Conservation (phyloP, 2,797 vertebrate genomes). For the Galagoides demidoff region DNA sequence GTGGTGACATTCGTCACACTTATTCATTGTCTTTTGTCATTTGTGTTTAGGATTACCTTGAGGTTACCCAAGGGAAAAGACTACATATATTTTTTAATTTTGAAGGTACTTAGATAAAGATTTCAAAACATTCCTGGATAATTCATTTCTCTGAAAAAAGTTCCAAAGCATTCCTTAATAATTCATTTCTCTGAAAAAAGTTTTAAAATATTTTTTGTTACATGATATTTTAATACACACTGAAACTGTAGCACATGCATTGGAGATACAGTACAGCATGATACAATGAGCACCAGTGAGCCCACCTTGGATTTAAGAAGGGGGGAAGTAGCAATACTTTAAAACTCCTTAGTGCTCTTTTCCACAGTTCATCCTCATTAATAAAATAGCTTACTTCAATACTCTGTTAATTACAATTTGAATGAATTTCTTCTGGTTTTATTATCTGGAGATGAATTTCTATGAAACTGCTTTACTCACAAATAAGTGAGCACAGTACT, state of each 20-base stretch:
- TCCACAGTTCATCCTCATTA: neutral
- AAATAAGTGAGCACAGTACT: neutral
- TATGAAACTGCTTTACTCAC: slow-evolving; percentile 1
- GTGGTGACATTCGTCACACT: neutral
- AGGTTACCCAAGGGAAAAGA: neutral
- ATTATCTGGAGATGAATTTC: slow-evolving; percentile 25
- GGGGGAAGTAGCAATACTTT: neutral
- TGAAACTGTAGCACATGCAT: neutral
- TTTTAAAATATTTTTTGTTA: neutral
- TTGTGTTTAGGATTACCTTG: neutral
- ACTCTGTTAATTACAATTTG: neutral
- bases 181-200: neutral
- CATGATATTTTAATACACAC: slow-evolving; percentile 36
- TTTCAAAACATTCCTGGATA: neutral
- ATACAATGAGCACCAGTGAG: neutral
- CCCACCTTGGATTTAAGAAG: neutral
- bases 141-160: neutral
- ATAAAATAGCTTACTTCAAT: neutral
- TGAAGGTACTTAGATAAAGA: slow-evolving; percentile 1
- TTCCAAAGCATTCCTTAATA: neutral
- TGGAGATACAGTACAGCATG: neutral
- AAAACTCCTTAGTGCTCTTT: neutral
- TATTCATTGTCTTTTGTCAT: too few relatives aligned
- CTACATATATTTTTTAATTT: slow-evolving; percentile 8
- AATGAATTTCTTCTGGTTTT: slow-evolving; percentile 37